Evolutionary conservation across 2,888 invertebrate species (phyloP).

Genomic region (Drosophila incognita): DNA sequence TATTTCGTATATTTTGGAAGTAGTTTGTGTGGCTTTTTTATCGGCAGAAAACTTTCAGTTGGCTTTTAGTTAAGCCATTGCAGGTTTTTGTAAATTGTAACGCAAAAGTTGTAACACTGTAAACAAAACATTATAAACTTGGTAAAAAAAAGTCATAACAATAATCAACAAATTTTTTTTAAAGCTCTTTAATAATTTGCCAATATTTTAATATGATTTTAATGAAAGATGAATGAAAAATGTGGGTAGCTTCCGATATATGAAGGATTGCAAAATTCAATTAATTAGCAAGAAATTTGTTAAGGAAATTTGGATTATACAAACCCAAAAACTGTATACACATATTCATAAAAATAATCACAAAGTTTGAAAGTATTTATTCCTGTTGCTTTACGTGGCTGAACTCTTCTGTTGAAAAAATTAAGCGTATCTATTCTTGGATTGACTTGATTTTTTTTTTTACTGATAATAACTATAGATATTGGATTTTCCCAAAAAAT

Average conservation of each 20-base stretch:
- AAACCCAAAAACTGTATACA: background rate
- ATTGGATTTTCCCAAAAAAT: background rate
- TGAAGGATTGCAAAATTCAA: background rate
- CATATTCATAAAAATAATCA: background rate
- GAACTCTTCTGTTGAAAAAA: background rate
- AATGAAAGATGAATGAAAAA: background rate
- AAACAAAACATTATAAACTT: background rate
- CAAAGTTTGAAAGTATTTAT: background rate
- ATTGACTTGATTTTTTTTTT: background rate
- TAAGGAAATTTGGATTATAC: background rate
- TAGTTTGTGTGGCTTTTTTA: constrained; percentile 1
- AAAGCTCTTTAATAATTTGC: background rate
- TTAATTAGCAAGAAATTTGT: background rate
- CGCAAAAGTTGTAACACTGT: background rate
- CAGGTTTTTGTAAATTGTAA: constrained; percentile 4
- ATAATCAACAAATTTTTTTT: background rate
- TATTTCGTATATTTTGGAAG: constrained; percentile 30
- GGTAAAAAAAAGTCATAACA: background rate
- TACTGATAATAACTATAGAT: background rate
- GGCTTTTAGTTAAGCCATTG: constrained; percentile 24
- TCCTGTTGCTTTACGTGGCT: background rate
- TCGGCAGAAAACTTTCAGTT: constrained; percentile 31
- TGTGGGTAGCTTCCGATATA: background rate
- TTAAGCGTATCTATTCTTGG: background rate
- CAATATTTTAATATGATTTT: background rate